These are phyloP conservation scores for Tineola bisselliella DNA, from an alignment of 2,888 invertebrate genomes.

Conservation along the genomic window DNA sequence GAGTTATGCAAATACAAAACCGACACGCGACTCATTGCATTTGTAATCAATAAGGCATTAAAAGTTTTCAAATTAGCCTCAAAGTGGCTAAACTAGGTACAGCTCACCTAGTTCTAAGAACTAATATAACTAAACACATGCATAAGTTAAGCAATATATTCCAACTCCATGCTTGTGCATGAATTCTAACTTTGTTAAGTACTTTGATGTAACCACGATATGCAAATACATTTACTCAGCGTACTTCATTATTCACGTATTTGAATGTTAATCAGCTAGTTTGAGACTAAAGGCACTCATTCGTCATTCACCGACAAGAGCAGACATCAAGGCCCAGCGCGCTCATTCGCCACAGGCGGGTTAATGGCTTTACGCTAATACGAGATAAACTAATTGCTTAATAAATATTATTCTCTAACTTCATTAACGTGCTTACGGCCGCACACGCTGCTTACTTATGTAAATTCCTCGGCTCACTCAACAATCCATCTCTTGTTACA, in stretches of 20 bases:
- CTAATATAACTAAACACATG: neutral
- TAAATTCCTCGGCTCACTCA: slow-evolving; percentile 20
- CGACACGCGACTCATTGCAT: neutral
- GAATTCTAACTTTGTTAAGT: slow-evolving; percentile 3
- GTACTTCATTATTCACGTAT: slow-evolving; percentile 7
- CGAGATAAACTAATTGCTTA: slow-evolving; percentile 51
- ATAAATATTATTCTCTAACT: slow-evolving; percentile 42
- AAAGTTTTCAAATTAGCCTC: neutral
- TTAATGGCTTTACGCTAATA: slow-evolving; percentile 41
- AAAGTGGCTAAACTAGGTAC: neutral
- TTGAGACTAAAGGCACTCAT: neutral
- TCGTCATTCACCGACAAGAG: slow-evolving; percentile 11
- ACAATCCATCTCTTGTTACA: slow-evolving; percentile 13
- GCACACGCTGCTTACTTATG: slow-evolving; percentile 29
- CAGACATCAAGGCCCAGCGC: slow-evolving; percentile 6
- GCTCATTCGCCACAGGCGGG: slow-evolving; percentile 15
- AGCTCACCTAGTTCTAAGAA: neutral
- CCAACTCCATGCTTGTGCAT: neutral
- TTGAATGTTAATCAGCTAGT: slow-evolving; percentile 4
- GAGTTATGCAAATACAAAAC: no score
- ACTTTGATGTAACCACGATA: neutral
- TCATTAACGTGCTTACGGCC: slow-evolving; percentile 33
- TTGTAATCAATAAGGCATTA: neutral
- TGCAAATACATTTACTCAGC: neutral
- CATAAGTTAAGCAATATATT: slow-evolving; percentile 6